phyloP scores from a whole-genome alignment of 2,888 invertebrate species.

The Nomada ferruginata region DNA sequence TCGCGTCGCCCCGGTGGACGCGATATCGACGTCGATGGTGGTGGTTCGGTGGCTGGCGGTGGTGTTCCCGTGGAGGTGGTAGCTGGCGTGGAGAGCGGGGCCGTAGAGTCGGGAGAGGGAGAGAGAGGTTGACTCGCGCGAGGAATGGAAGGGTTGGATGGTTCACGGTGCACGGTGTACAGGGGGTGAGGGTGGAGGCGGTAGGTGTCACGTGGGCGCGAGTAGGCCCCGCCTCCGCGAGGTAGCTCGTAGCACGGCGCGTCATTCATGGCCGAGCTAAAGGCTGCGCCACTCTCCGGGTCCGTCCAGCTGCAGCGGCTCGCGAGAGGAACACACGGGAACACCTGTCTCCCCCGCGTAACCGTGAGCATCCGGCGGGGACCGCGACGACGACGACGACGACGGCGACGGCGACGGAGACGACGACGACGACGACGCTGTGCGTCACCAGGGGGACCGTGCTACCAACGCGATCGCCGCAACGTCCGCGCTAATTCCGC shows the following conservation, averaged over 20 bases:
- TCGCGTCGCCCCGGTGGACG: neutral
- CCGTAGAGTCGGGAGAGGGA: slow-evolving; percentile 31
- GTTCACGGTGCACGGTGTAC: slow-evolving; percentile 15
- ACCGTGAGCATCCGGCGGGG: slow-evolving; percentile 61
- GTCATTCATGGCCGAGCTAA: slow-evolving; percentile 83
- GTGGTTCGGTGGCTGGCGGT: slow-evolving; percentile 6
- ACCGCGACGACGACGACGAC: slow-evolving; percentile 58
- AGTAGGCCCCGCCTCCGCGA: slow-evolving; percentile 85
- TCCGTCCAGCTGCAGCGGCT: slow-evolving; percentile 74
- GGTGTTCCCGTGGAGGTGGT: slow-evolving; percentile 39
- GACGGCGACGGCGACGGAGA: slow-evolving; percentile 49
- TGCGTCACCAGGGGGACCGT: slow-evolving; percentile 29
- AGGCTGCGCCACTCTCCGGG: slow-evolving; percentile 78
- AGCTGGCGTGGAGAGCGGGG: slow-evolving; percentile 33
- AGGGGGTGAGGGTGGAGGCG: slow-evolving; percentile 69
- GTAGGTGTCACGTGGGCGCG: slow-evolving; percentile 78
- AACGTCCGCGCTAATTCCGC: slow-evolving; percentile 14
- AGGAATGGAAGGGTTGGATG: slow-evolving; percentile 43
- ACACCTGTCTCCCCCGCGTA: slow-evolving; percentile 73
- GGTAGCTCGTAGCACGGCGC: slow-evolving; percentile 75
- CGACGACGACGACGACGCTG: slow-evolving; percentile 55
- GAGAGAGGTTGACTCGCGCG: slow-evolving; percentile 49
- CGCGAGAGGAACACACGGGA: slow-evolving; percentile 70
- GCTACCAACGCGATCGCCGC: slow-evolving; percentile 14
- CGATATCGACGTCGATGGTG: slow-evolving; percentile 16